A percentile compares a stretch with the other conserved stretches of the same genome.
Conservation (phyloP, 2,113 vertebrate species). For the Hippocampus mohnikei region DNA sequence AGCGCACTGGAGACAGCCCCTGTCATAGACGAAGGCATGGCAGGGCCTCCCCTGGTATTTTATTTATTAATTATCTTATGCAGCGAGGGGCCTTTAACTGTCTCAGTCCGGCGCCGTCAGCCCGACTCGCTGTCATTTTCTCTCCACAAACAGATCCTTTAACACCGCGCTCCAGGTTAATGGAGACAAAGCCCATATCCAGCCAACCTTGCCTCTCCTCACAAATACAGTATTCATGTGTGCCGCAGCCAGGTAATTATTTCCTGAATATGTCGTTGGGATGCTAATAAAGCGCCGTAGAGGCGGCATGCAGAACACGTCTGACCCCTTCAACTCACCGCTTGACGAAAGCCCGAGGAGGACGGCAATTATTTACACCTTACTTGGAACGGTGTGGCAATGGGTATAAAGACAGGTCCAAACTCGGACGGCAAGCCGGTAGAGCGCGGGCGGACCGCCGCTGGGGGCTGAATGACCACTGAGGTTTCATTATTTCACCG, state of each 20-base stretch:
- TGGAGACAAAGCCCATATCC: slow-evolving; percentile 75
- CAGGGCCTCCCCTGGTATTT: slow-evolving; percentile 93
- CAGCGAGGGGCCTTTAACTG: slow-evolving; percentile 90
- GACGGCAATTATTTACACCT: slow-evolving; percentile 62
- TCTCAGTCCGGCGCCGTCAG: slow-evolving; percentile 85
- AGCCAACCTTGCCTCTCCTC: slow-evolving; percentile 60
- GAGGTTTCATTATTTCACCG: no score
- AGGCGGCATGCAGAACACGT: slow-evolving; percentile 54
- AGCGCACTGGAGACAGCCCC: slow-evolving; percentile 99
- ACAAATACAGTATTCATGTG: slow-evolving; percentile 70
- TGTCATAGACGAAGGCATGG: slow-evolving; percentile 96
- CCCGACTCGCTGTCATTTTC: slow-evolving; percentile 87
- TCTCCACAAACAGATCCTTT: slow-evolving; percentile 88
- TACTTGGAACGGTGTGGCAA: slow-evolving; percentile 32
- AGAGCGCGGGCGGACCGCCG: no score
- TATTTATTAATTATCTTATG: slow-evolving; percentile 99
- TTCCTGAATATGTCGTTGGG: slow-evolving; percentile 66
- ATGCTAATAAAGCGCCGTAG: slow-evolving; percentile 68
- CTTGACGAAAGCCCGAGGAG: slow-evolving; percentile 50
- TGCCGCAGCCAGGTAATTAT: slow-evolving; percentile 65
- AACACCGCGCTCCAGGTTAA: slow-evolving; percentile 79
- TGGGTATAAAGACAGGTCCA: slow-evolving; percentile 35
- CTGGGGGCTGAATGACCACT: slow-evolving; percentile 5
- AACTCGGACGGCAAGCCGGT: slow-evolving; percentile 11
- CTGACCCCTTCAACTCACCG: slow-evolving; percentile 69